These are phyloP conservation scores for Nezara viridula DNA, from an alignment of 2,888 invertebrate genomes.

Conservation along the genomic window DNA sequence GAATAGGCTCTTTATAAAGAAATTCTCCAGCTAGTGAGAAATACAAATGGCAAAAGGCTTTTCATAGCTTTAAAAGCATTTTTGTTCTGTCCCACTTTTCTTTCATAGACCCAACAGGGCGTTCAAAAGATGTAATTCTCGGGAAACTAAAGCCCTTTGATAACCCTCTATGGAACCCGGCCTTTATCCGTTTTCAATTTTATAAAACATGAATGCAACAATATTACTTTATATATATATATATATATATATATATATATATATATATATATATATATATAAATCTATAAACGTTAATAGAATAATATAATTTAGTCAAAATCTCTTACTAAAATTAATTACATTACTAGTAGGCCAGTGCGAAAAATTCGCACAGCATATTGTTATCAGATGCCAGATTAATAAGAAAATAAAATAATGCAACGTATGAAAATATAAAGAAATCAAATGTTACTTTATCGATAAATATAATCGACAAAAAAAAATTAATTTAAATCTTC, in stretches of 20 bases:
- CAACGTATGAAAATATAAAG: too few relatives aligned
- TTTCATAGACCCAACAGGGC: not conserved
- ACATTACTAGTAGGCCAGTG: too few relatives aligned
- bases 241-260: conserved; percentile 1
- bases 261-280: not conserved
- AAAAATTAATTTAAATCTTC: too few relatives aligned
- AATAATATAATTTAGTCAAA: too few relatives aligned
- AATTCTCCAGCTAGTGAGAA: not conserved
- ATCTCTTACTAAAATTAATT: too few relatives aligned
- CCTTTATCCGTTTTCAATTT: not conserved
- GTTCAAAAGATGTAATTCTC: not conserved
- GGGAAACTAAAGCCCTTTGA: not conserved
- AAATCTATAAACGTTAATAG: too few relatives aligned
- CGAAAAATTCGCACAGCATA: too few relatives aligned
- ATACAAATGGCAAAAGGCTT: conserved; percentile 9
- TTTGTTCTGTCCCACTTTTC: conserved; percentile 11
- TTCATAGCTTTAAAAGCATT: not conserved
- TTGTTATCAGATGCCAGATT: too few relatives aligned
- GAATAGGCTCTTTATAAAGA: not conserved
- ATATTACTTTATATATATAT: not conserved
- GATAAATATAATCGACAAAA: too few relatives aligned
- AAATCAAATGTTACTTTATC: too few relatives aligned
- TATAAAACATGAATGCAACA: not conserved
- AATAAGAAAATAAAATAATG: too few relatives aligned
- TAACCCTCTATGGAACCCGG: not conserved